Conservation (phyloP, 2,888 invertebrate species). For the Caenorhabditis virilis region DNA sequence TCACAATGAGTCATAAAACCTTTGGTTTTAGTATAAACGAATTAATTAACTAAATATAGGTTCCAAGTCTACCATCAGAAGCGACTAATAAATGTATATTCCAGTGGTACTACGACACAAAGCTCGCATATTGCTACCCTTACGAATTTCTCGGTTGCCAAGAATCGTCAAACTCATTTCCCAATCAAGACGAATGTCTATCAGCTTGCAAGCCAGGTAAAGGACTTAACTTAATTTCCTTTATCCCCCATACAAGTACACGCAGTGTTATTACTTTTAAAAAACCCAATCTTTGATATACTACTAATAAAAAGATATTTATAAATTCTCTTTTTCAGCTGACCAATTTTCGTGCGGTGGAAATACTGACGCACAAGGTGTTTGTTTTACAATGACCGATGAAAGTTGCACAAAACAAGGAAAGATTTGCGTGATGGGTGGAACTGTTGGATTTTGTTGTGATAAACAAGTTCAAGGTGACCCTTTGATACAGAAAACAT, state of each 20-base stretch:
- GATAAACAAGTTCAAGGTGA: slow-evolving; percentile 28
- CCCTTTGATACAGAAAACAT: too few relatives aligned
- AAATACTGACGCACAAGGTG: slow-evolving; percentile 17
- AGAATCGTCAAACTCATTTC: slow-evolving; percentile 26
- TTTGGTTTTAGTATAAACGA: too few relatives aligned
- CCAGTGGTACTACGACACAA: slow-evolving; percentile 28
- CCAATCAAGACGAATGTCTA: slow-evolving; percentile 17
- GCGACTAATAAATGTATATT: too few relatives aligned
- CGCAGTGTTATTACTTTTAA: too few relatives aligned
- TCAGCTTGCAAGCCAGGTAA: slow-evolving; percentile 30
- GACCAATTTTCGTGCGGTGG: slow-evolving; percentile 36
- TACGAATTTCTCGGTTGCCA: slow-evolving; percentile 31
- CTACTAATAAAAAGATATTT: too few relatives aligned
- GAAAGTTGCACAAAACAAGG: slow-evolving; percentile 19
- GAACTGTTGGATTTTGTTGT: slow-evolving; percentile 34
- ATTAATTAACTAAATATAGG: too few relatives aligned
- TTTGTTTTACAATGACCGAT: slow-evolving; percentile 20
- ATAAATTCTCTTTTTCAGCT: too few relatives aligned
- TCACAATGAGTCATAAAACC: too few relatives aligned
- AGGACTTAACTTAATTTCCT: too few relatives aligned
- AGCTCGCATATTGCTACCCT: slow-evolving; percentile 20
- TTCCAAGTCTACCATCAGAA: too few relatives aligned
- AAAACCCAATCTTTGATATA: too few relatives aligned
- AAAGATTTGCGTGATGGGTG: slow-evolving; percentile 23
- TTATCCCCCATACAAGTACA: too few relatives aligned